Conservation (phyloP, 2,113 vertebrate genomes). For the Trichechus manatus region DNA sequence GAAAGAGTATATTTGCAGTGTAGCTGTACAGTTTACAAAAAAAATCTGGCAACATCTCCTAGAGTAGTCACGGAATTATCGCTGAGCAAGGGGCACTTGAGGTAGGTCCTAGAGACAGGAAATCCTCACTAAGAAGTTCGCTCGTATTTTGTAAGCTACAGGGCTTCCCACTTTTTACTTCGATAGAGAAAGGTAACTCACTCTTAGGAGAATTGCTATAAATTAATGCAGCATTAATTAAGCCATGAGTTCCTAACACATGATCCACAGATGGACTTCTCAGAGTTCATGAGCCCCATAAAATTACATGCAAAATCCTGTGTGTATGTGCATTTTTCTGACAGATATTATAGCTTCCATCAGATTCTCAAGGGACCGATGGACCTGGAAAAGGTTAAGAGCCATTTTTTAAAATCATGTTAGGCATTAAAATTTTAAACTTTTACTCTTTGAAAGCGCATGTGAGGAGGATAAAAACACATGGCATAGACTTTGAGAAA, state of each 20-base stretch:
- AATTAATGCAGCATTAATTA: constrained; percentile 15
- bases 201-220: neutral
- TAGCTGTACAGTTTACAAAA: neutral
- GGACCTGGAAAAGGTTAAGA: neutral
- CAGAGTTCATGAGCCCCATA: neutral
- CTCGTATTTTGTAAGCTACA: neutral
- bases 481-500: neutral
- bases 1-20: neutral
- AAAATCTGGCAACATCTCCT: neutral
- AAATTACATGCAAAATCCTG: neutral
- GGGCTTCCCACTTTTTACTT: neutral
- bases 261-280: neutral
- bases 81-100: neutral
- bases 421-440: constrained; percentile 30
- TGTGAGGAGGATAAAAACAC: neutral
- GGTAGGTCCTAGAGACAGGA: neutral
- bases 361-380: neutral
- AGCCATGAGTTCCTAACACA: neutral
- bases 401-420: neutral
- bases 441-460: neutral
- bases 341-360: constrained; percentile 26
- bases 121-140: neutral
- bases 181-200: neutral
- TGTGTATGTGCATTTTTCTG: constrained; percentile 19
- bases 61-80: neutral